Evolutionary conservation across 2,888 invertebrate genomes (phyloP).

Genomic region (Proisotoma minuta): DNA sequence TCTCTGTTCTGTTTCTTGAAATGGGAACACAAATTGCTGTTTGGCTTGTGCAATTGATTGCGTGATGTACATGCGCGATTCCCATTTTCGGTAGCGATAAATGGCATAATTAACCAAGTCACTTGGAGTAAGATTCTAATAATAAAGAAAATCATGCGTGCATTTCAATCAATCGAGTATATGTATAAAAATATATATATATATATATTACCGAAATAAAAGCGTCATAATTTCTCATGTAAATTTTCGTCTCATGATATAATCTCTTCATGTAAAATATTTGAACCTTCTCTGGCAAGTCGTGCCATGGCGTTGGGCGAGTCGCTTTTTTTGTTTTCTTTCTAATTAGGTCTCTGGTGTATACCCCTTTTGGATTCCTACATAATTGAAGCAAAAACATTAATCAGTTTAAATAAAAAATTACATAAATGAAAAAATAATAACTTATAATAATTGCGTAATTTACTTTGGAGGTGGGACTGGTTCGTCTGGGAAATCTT

Average conservation of each 20-base stretch:
- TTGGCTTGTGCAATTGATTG: not conserved
- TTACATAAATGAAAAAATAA: not conserved
- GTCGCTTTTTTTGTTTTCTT: not conserved
- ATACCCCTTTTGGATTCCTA: conserved; percentile 25
- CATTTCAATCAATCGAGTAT: not conserved
- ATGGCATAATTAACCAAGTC: conserved; percentile 36
- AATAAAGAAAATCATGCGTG: not conserved
- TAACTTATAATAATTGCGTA: too few species aligned
- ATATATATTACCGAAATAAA: conserved; percentile 30
- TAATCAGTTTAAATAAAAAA: not conserved
- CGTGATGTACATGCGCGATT: not conserved
- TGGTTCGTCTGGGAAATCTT: conserved; percentile 32
- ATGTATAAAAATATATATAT: not conserved
- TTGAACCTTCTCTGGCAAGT: conserved; percentile 25
- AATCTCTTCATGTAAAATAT: conserved; percentile 31
- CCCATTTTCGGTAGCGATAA: conserved; percentile 14
- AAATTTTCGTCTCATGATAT: conserved; percentile 22
- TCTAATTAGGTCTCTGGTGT: conserved; percentile 11
- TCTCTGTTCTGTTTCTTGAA: conserved; percentile 6
- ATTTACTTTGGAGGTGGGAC: conserved; percentile 32
- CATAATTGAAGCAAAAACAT: conserved; percentile 6
- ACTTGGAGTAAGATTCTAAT: conserved; percentile 35
- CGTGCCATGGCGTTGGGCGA: conserved; percentile 15
- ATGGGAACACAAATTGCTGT: conserved; percentile 5
- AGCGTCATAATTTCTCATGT: conserved; percentile 33